A percentile compares a stretch with the other conserved stretches of the same genome.
These are phyloP conservation scores for Nerophis ophidion DNA, from an alignment of 2,113 vertebrate species.

Conservation along the genomic window DNA sequence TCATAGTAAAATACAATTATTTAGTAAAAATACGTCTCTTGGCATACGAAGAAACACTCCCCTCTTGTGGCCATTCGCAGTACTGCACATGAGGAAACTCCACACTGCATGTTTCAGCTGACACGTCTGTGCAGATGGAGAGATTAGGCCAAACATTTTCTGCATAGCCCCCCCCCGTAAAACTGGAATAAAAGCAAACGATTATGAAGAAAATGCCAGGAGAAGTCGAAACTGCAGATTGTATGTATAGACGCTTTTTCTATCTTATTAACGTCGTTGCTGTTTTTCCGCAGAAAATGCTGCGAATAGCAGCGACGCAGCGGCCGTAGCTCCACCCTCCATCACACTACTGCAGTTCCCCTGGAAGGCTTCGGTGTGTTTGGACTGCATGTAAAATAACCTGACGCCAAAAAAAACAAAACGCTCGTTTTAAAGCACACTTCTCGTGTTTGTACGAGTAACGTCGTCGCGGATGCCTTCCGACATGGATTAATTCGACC, in stretches of 20 bases:
- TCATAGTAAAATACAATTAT: too few relatives aligned
- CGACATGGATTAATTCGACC: conserved; percentile 24
- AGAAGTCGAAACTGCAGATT: background rate
- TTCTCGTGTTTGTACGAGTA: background rate
- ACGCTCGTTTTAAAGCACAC: background rate
- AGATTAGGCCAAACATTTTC: conserved; percentile 21
- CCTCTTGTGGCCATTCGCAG: conserved; percentile 12
- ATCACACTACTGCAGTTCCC: conserved; percentile 50
- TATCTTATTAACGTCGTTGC: conserved; percentile 1
- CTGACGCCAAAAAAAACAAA: background rate
- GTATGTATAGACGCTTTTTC: background rate
- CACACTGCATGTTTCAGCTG: conserved; percentile 2
- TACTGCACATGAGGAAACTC: background rate
- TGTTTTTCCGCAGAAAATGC: conserved; percentile 25
- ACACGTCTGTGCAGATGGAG: conserved; percentile 28
- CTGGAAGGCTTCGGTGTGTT: conserved; percentile 1
- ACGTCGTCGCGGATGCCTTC: background rate
- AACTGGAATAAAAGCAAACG: background rate
- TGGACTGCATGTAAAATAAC: background rate
- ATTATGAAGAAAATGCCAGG: background rate
- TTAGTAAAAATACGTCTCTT: too few relatives aligned
- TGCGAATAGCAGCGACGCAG: conserved; percentile 15
- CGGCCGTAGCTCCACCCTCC: conserved; percentile 43
- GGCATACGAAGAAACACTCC: conserved; percentile 13
- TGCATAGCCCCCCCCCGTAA: background rate